A percentile compares a stretch with the other conserved stretches of the same genome.
Conservation (phyloP, 2,888 invertebrate species). For the Chalcosyrphus nemorum region DNA sequence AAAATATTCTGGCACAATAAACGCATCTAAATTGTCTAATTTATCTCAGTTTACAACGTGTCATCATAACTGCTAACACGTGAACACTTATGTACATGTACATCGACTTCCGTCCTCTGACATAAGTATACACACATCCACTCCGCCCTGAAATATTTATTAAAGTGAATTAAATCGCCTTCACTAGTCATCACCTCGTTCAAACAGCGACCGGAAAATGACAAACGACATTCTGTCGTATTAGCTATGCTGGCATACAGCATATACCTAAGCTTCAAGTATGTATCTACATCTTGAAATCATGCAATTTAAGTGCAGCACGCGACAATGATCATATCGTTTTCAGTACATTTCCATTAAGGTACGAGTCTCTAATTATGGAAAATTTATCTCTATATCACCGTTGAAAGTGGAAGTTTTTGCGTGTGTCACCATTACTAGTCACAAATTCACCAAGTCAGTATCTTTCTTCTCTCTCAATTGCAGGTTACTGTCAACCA, state of each 20-base stretch:
- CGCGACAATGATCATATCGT: constrained; percentile 39
- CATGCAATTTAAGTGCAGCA: constrained; percentile 29
- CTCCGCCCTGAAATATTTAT: constrained; percentile 30
- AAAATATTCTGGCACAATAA: background rate
- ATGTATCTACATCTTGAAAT: background rate
- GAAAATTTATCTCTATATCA: constrained; percentile 21
- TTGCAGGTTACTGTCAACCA: constrained; percentile 86
- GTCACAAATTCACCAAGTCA: constrained; percentile 5
- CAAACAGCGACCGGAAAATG: constrained; percentile 30
- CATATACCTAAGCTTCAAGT: background rate
- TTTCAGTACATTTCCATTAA: constrained; percentile 50
- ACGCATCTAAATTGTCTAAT: constrained; percentile 49
- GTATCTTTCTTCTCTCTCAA: constrained; percentile 38
- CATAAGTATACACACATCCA: background rate
- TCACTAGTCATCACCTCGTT: constrained; percentile 5
- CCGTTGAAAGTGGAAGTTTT: constrained; percentile 3
- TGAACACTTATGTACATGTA: constrained; percentile 34
- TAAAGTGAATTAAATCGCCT: constrained; percentile 16
- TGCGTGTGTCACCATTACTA: background rate
- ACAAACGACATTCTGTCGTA: constrained; percentile 23
- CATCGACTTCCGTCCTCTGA: constrained; percentile 20
- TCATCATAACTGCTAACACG: constrained; percentile 9
- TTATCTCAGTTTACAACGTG: constrained; percentile 26
- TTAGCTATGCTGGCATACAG: constrained; percentile 8
- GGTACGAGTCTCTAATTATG: constrained; percentile 10